phyloP scores from a whole-genome alignment of 2,113 vertebrate species.

The Alexandromys fortis region DNA sequence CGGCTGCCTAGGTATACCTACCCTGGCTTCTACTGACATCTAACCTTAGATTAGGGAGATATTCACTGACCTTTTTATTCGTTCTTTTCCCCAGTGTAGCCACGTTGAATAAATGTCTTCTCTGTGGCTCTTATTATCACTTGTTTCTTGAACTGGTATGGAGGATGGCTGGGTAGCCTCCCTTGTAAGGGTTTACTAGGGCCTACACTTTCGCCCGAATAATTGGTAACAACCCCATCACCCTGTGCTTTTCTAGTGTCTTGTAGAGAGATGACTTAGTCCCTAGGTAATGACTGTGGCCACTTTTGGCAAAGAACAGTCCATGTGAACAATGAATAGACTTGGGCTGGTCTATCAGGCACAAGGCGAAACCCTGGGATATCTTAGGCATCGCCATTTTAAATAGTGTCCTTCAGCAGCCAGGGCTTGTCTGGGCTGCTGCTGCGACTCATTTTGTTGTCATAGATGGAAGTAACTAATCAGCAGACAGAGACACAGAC shows the following conservation, averaged over 20 bases:
- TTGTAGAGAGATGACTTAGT: not conserved
- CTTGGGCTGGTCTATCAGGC: not conserved
- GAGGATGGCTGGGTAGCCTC: not conserved
- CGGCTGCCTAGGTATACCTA: not conserved
- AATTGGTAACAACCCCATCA: not conserved
- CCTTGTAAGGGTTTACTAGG: not conserved
- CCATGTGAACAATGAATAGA: not conserved
- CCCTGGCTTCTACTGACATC: not conserved
- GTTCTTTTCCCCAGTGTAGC: not conserved
- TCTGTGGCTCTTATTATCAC: not conserved
- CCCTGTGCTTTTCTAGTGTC: not conserved
- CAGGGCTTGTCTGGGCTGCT: not conserved
- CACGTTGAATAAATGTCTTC: not conserved
- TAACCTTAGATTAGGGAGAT: not conserved
- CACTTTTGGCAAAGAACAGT: not conserved
- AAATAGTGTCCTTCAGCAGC: not conserved
- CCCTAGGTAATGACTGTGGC: not conserved
- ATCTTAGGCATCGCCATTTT: not conserved
- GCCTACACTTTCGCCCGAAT: not conserved
- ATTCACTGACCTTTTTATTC: not conserved
- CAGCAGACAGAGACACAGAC: conserved; percentile 41
- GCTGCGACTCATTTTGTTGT: not conserved
- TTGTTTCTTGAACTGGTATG: not conserved
- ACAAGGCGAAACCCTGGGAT: not conserved
- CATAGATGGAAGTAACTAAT: not conserved